Evolutionary conservation across 1,140 invertebrate species (phyloP), one percentile per base, ranked within the genome.

Genomic region (Drosophila bocqueti): DNA sequence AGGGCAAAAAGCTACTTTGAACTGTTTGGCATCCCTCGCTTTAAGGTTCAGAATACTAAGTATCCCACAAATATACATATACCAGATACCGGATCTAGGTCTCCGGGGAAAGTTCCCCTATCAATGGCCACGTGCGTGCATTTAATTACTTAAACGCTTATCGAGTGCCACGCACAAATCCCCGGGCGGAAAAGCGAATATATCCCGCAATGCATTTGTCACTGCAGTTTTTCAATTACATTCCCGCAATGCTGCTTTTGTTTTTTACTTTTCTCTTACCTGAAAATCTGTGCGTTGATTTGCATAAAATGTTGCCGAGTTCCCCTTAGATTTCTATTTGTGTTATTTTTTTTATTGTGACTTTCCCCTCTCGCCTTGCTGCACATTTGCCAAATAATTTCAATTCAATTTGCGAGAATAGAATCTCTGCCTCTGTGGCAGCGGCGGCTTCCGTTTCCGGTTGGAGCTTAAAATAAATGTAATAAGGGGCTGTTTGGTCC

Each of bases 121-220:
- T 66, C 76, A 59, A 43, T 45, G 61, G 50, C 52, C 62, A 71
- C 47, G 71, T 47, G 60, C 26, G 26, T 63, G 55, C 79, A 62
- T 69, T 81, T 63, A 82, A 76, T 76, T 80, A 77, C 79, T 81
- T 82, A 72, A 82, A 77, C 42, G 79, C 66, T 72, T 81, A 77
- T 77, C 72, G 64, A 79, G 60, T 46, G 38, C 55, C 40, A 52
- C 46, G 58, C 42, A 46, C 50, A 77, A 77, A 68, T 76, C 62
- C 31, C 55, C 58, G 8, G 15, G 2, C 21, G 24, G 34, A 1
- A 16, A 16, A 21, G 11, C 26, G 15, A n/a, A 24, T 16, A 15
- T 36, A 58, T 24, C 13, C 52, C 31, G 34, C 18, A n/a, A 54
- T 67, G 49, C 64, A 63, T 46, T 66, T 64, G 21, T 43, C 42